Evolutionary conservation across 2,888 invertebrate species (phyloP), one percentile per base, ranked within the genome.

Genomic region (Tetranychus piercei): DNA sequence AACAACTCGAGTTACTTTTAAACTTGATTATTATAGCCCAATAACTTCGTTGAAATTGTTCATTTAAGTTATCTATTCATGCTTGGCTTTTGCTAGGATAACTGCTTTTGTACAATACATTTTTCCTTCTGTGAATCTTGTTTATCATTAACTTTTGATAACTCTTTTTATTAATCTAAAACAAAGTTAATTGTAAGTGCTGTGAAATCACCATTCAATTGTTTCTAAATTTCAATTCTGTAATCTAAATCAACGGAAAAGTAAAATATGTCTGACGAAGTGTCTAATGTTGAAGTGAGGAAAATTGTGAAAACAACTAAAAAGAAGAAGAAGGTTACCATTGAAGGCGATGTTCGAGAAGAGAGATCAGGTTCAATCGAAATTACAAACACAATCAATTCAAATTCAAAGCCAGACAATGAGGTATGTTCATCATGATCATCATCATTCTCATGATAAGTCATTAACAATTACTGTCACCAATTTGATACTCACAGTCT

Each of bases 241-340:
- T 20, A 69, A 18, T 23, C 1, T 22, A 22, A 22, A 69, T 23
- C 34, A 69, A 23, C 15, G 66, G 20, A 34, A 7, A 11, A 44
- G 15, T 15, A 15, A 11, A 71, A 71, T 7, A 73, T 73, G 73
- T 65, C 73, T n/a, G 73, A 73, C 20, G 73, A 73, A 73, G 64
- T 73, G 55, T 64, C 45, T 7, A 73, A 23, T n/a, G 66, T 73
- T 34, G 75, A 75, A 44, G 73, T 55, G 9, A 44, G 55, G 45
- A 75, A 71, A 67, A 73, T 75, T 15, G 44, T 64, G 7, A 66
- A 71, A 66, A 73, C 66, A 15, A 44, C 73, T 7, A 73, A 75
- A 45, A 73, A 67, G 44, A 72, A 72, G 64, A 71, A 75, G 23
- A 72, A 67, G 18, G 72, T 72, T 20, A 71, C 72, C 44, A 72